Evolutionary conservation across 2,888 invertebrate species (phyloP), one percentile per base, ranked within the genome.

Genomic region (Hypena proboscidalis): DNA sequence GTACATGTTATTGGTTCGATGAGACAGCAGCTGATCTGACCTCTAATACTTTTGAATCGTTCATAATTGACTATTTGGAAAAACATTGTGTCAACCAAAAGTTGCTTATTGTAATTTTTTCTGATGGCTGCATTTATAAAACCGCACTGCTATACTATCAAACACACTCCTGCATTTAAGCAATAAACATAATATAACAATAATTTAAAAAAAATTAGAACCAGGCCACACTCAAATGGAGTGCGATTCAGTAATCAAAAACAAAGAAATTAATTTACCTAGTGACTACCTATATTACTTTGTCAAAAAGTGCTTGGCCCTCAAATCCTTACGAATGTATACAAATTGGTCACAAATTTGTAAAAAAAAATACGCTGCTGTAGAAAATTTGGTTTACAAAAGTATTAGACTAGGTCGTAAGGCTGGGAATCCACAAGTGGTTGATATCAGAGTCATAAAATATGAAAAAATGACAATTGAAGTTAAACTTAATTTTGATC

Each of bases 121-220:
- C 58, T 3, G 64, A 68, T 33, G 65, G 58, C n/a, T 63, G 61
- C 29, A 61, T 59, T 4, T 58, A 51, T 21, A 62, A 35, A 65
- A 62, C 25, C 37, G 58, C 19, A 43, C 36, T 29, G 8, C 14
- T 10, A 6, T 36, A 5, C 9, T 43, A 7, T n/a, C 15, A 10
- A 43, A 43, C 14, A 32, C 36, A 4, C 31, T 42, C 4, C 19
- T 42, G 1, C 3, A 14, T 11, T 27, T 32, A 3, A 36, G 21
- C 11, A 31, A 8, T 0, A 30, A 21, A 21, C 8, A 32, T 13
- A 21, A 41, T 6, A 23, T 26, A 4, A 31, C 7, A n/a, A 42
- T 42, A 2, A 22, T 1, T 7, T 36, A 42, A 36, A 42, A 35
- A 13, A 15, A 14, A 31, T 20, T 57, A 4, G 40, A 48, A 37